Conservation (phyloP, 2,797 vertebrate genomes). For the Chiroxiphia lanceolata region DNA sequence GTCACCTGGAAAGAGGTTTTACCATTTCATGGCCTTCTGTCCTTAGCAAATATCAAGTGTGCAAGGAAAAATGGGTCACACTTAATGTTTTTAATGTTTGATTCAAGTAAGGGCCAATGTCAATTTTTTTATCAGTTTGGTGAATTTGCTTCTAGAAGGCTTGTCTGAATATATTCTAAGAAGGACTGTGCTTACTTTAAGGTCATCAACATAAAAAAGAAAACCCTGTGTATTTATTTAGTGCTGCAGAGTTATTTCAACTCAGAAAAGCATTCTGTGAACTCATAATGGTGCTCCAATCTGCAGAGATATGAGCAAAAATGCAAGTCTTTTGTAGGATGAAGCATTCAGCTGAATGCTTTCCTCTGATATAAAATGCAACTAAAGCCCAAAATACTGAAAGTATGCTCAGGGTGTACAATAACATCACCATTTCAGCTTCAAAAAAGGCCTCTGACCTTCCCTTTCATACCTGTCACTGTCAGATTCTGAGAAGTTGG, state of each 20-base stretch:
- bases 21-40: not conserved
- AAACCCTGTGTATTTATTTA: not conserved
- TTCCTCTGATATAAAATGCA: not conserved
- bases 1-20: not conserved
- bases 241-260: not conserved
- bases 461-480: not conserved
- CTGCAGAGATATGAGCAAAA: not conserved
- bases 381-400: not conserved
- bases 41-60: not conserved
- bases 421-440: not conserved
- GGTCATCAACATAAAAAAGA: not conserved
- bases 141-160: not conserved
- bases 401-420: not conserved
- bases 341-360: not conserved
- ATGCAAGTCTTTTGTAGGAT: not conserved
- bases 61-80: fast-evolving
- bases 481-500: not conserved
- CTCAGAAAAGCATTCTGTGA: not conserved
- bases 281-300: not conserved
- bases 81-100: not conserved
- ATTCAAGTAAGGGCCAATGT: not conserved
- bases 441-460: not conserved
- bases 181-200: not conserved
- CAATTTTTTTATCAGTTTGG: not conserved
- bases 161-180: not conserved